These are phyloP conservation scores for Porites rus DNA, from an alignment of 92 coral and sea anemone genomes.

Conservation along the genomic window DNA sequence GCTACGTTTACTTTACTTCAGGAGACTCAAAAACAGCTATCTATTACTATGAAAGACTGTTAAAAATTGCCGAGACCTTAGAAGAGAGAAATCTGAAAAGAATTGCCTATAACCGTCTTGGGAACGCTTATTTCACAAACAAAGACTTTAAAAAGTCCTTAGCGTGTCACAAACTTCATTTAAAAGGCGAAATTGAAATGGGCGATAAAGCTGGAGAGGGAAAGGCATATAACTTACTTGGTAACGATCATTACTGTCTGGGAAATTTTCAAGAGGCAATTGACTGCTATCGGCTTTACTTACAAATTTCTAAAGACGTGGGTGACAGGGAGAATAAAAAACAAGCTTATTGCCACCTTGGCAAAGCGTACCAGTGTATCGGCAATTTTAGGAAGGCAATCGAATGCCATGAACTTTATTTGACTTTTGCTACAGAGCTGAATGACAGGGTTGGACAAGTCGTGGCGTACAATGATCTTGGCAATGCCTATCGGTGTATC, in stretches of 20 bases:
- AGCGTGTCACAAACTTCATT: background rate
- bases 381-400: background rate
- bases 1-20: too few relatives aligned
- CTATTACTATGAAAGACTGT: background rate
- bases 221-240: background rate
- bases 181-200: background rate
- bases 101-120: background rate
- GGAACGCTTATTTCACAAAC: background rate
- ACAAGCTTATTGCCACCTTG: background rate
- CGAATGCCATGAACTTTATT: background rate
- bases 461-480: background rate
- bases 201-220: background rate
- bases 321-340: background rate
- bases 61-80: background rate
- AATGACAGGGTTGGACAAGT: constrained; percentile 1
- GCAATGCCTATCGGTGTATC: background rate
- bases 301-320: background rate
- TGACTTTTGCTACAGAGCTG: background rate
- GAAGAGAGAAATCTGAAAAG: too few relatives aligned
- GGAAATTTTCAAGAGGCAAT: background rate
- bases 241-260: background rate
- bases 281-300: background rate
- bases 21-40: too few relatives aligned
- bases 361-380: background rate
- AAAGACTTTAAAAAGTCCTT: background rate